Evolutionary conservation across 1,140 invertebrate genomes (phyloP).

Genomic region (Holcopasites calliopsidis): DNA sequence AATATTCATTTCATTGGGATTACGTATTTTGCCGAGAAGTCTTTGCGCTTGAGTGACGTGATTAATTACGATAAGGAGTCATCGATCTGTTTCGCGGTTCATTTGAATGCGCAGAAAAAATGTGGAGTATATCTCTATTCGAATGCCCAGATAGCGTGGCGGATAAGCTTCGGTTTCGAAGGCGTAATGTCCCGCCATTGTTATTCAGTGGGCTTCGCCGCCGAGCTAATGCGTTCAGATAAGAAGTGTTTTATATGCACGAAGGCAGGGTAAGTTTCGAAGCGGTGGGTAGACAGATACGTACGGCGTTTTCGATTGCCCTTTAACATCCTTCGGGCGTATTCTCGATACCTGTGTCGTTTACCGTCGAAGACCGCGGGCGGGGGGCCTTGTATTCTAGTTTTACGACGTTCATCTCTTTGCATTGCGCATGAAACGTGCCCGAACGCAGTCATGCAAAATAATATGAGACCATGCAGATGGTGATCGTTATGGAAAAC

Average conservation of each 20-base stretch:
- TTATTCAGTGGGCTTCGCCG: conserved; percentile 56
- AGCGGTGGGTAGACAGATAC: conserved; percentile 23
- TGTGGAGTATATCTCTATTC: not conserved
- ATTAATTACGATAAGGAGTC: not conserved
- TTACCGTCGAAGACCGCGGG: not conserved
- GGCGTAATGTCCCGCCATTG: conserved; percentile 51
- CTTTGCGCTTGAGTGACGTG: no score
- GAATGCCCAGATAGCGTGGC: conserved; percentile 27
- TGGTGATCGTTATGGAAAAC: not conserved
- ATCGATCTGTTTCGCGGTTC: not conserved
- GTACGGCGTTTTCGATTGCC: conserved; percentile 44
- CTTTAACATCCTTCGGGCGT: conserved; percentile 30
- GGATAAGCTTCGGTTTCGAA: conserved; percentile 25
- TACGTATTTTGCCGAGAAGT: not conserved
- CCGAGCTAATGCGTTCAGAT: conserved; percentile 51
- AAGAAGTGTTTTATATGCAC: conserved; percentile 56
- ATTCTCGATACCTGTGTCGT: not conserved
- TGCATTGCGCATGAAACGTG: not conserved
- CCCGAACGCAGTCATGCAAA: no score
- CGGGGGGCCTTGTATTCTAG: not conserved
- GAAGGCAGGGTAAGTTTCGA: conserved; percentile 41
- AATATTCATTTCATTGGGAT: no score
- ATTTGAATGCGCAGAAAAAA: conserved; percentile 1
- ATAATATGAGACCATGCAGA: not conserved
- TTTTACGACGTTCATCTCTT: not conserved